Base-by-base conservation (phyloP, 2,113 vertebrate species). In the Perca schrenkii region DNA sequence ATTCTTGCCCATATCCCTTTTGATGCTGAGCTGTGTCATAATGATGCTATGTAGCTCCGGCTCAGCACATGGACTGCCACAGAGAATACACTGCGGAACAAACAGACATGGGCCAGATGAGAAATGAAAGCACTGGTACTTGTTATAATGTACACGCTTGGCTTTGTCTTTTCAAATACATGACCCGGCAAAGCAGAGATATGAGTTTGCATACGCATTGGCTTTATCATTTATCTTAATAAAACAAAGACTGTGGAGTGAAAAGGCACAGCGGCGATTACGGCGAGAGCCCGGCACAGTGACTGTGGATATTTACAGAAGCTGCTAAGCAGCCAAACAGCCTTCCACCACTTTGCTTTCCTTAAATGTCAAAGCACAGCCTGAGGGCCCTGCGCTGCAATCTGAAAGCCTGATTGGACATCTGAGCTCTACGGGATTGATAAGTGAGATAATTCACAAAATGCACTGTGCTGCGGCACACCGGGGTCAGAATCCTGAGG, bases 161-260 rank as follows among this genome's bases (percentile, higher is more conserved):
- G 82, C 86, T 92, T 88, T 91, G 90, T 90, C 88, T 83, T 83
- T 87, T 86, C 79, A 86, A 91, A 92, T 73, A 70, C 83, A 78
- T 2, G n/a, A 62, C 21, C 79, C 2, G 72, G 83, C 87, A 87
- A 87, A 92, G 79, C 87, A 79, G 80, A 86, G 77, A 84, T 87
- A 79, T 52, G 83, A 57, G 85, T 84, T 69, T 84, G 90, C 90
- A 89, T 79, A 61, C 78, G 46, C 79, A 28, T 61, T 22, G 79
- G 60, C 86, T 80, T 92, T 90, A 93, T 89, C 88, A n/a, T 93
- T 92, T 87, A 93, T 94, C 91, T 94, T 92, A 92, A 92, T 95
- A 91, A 94, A 94, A 93, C 89, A 87, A 91, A 90, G 82, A 76
- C 47, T 57, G 76, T 0, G 19, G 80, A 88, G 84, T 47, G 72